phyloP scores from a whole-genome alignment of 2,888 invertebrate genomes.

The Platerodrilus igneus region DNA sequence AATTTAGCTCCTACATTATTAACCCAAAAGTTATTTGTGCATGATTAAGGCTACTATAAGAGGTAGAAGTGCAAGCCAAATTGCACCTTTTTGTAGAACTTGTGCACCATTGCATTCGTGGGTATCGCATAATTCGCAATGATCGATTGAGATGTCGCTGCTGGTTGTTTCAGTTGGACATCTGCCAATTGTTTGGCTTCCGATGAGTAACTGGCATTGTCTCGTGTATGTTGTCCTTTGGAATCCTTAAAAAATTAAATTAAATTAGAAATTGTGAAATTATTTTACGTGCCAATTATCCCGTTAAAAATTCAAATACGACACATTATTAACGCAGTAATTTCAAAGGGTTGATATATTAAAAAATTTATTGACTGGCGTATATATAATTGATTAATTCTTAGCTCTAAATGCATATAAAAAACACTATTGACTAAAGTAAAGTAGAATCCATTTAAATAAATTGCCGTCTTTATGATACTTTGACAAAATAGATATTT shows the following conservation, averaged over 20 bases:
- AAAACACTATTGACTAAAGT: no score
- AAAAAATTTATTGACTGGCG: no score
- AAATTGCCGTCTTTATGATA: no score
- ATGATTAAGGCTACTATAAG: conserved; percentile 16
- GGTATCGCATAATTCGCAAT: conserved; percentile 64
- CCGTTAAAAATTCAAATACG: conserved; percentile 38
- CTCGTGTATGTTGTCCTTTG: conserved; percentile 53
- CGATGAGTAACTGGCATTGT: conserved; percentile 57
- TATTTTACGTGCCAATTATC: no score
- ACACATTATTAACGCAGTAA: background rate
- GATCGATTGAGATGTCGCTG: conserved; percentile 53
- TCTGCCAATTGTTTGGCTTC: conserved; percentile 51
- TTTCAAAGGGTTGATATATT: no score
- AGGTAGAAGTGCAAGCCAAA: conserved; percentile 40
- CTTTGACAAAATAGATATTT: no score
- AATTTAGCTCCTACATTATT: background rate
- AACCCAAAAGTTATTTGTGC: conserved; percentile 12
- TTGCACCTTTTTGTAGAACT: conserved; percentile 48
- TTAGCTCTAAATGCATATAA: no score
- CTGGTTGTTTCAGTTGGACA: conserved; percentile 52
- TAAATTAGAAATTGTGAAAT: no score
- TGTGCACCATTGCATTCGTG: conserved; percentile 64
- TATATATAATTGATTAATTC: no score
- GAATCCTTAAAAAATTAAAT: conserved; percentile 46
- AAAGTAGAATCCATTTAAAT: no score